Evolutionary conservation across 2,113 vertebrate species (phyloP).

Genomic region (Carassius auratus): DNA sequence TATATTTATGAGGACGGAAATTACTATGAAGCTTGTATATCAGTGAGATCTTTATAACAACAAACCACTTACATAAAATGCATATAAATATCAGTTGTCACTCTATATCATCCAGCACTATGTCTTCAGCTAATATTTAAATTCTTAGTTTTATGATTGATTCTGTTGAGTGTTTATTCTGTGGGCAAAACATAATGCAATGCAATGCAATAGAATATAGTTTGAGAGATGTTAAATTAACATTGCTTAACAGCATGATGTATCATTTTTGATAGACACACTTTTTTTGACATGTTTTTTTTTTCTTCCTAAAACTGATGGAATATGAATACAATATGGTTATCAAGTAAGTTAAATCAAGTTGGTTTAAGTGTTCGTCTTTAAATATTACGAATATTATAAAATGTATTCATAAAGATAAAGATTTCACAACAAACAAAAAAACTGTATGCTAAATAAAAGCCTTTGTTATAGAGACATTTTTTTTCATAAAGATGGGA

Average conservation of each 20-base stretch:
- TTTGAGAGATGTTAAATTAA: neutral
- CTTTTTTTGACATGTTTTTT: neutral
- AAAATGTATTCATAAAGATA: neutral
- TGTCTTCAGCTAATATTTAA: neutral
- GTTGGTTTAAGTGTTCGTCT: neutral
- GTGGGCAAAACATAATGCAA: neutral
- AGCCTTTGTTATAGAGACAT: neutral
- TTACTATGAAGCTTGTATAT: neutral
- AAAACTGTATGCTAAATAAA: neutral
- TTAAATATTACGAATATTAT: no score
- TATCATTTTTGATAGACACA: neutral
- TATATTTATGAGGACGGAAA: neutral
- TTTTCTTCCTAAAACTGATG: neutral
- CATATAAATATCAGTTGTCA: neutral
- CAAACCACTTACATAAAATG: neutral
- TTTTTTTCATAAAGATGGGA: neutral
- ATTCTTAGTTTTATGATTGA: neutral
- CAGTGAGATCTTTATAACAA: neutral
- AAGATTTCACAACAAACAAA: neutral
- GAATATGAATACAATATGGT: no score
- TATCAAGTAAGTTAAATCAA: neutral
- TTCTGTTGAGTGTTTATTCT: neutral
- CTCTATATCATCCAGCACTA: neutral
- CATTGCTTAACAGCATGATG: neutral
- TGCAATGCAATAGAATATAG: neutral